Base-by-base conservation (phyloP, 1,140 invertebrate genomes). In the Sitophilus oryzae region DNA sequence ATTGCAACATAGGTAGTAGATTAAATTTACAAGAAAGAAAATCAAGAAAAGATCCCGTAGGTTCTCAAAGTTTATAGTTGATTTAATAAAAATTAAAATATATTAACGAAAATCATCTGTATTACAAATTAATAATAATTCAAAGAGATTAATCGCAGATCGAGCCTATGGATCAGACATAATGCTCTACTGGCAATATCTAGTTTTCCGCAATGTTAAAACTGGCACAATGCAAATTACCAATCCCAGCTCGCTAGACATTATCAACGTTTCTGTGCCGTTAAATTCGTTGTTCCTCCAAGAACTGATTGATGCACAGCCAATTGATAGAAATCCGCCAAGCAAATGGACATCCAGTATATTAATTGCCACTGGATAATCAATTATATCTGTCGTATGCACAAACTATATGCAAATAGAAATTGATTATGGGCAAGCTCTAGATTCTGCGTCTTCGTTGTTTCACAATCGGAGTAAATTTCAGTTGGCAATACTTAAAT, bases 221-320 rank as follows among this genome's bases (percentile, higher is more conserved):
- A 20, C 38, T 20, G 38, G 19, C 38, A 40, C 14, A 40, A 40
- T 40, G 38, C 38, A 40, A 40, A 30, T 30, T 30, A 30, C 14
- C 38, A 40, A 40, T 20, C 8, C 38, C 18, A 9, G 19, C 5
- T 40, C 38, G 50, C 25, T 41, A 44, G 50, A 37, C 50, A 22
- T 44, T 52, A 52, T 44, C 50, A 44, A 44, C 50, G 40, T 52
- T 52, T 52, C 42, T 44, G 23, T n/a, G 15, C 38, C 50, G 34
- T 37, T 52, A 41, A 44, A 23, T 44, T 52, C 41, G 8, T 18
- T 35, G 25, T 30, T 41, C 50, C 50, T 52, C 44, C 50, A 52
- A 37, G 41, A 52, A 43, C 50, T 52, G 50, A 52, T 52, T 52
- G 50, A 52, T 52, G 50, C 23, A 11, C 42, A 35, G 16, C 22